These are phyloP conservation scores for Ammodytes marinus DNA, from an alignment of 2,113 vertebrate species.

Conservation along the genomic window DNA sequence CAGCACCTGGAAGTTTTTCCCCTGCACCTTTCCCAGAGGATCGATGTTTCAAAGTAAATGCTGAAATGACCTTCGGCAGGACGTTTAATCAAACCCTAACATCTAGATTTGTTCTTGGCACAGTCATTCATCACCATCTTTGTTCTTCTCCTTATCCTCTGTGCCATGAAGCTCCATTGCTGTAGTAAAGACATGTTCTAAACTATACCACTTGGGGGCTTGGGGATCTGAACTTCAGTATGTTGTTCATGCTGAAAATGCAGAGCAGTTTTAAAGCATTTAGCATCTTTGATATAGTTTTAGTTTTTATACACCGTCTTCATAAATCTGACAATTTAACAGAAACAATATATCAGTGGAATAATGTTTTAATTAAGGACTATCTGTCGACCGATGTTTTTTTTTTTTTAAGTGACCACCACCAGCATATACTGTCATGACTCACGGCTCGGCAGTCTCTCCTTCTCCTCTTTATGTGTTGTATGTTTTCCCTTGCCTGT, in stretches of 20 bases:
- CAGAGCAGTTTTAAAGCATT: not conserved
- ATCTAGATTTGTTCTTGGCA: not conserved
- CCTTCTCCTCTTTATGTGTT: no score
- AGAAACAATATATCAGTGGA: no score
- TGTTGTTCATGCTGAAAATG: not conserved
- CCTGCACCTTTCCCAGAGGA: constrained; percentile 10
- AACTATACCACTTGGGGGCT: not conserved
- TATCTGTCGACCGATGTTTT: no score
- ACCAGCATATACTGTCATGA: no score
- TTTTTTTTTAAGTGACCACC: no score
- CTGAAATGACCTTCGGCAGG: constrained; percentile 10
- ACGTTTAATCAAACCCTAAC: not conserved
- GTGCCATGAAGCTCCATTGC: not conserved
- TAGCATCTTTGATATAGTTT: no score
- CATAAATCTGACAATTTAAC: no score
- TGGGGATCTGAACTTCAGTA: not conserved
- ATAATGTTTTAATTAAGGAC: no score
- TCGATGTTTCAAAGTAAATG: not conserved
- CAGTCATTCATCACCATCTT: not conserved
- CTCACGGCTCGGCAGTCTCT: no score
- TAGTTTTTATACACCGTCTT: no score
- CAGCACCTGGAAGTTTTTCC: constrained; percentile 4
- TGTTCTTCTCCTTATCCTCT: not conserved
- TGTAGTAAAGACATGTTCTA: not conserved
- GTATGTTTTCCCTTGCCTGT: no score